These are phyloP conservation scores for Emydura subglobosa DNA, from an alignment of 2,113 vertebrate species.

Conservation along the genomic window DNA sequence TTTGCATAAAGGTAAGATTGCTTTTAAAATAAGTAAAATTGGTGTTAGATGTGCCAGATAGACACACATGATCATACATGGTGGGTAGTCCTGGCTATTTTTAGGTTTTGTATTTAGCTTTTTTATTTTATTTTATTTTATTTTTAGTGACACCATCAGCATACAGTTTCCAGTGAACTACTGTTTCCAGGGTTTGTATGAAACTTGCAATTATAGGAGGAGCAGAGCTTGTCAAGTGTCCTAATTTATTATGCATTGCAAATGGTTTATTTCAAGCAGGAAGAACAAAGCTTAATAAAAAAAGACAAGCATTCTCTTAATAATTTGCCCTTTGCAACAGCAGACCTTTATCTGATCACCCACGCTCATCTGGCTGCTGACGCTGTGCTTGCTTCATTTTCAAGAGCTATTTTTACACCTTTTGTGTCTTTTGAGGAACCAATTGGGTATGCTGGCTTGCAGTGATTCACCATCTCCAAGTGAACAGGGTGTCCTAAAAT, in stretches of 20 bases:
- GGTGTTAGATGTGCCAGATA: slow-evolving; percentile 78
- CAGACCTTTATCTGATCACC: slow-evolving; percentile 85
- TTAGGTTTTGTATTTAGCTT: slow-evolving; percentile 76
- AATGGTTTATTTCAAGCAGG: slow-evolving; percentile 70
- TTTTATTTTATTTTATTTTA: slow-evolving; percentile 36
- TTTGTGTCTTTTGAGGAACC: slow-evolving; percentile 96
- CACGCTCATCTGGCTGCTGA: slow-evolving; percentile 89
- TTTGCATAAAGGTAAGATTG: slow-evolving; percentile 68
- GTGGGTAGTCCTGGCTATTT: slow-evolving; percentile 78
- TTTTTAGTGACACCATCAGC: slow-evolving; percentile 50
- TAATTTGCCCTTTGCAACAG: slow-evolving; percentile 84
- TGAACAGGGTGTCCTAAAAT: slow-evolving; percentile 75
- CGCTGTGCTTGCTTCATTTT: slow-evolving; percentile 86
- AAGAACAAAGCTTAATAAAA: slow-evolving; percentile 75
- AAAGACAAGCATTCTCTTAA: slow-evolving; percentile 79
- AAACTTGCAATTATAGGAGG: slow-evolving; percentile 70
- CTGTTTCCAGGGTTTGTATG: slow-evolving; percentile 50
- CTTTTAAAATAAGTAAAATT: slow-evolving; percentile 60
- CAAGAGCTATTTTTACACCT: slow-evolving; percentile 90
- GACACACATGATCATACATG: slow-evolving; percentile 56
- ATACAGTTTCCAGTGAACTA: slow-evolving; percentile 39
- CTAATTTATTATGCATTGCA: slow-evolving; percentile 66
- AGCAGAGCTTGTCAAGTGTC: slow-evolving; percentile 72
- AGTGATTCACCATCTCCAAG: slow-evolving; percentile 87
- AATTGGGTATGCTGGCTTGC: slow-evolving; percentile 85